phyloP scores from a whole-genome alignment of 2,797 vertebrate genomes.

The Sebastes jordani region DNA sequence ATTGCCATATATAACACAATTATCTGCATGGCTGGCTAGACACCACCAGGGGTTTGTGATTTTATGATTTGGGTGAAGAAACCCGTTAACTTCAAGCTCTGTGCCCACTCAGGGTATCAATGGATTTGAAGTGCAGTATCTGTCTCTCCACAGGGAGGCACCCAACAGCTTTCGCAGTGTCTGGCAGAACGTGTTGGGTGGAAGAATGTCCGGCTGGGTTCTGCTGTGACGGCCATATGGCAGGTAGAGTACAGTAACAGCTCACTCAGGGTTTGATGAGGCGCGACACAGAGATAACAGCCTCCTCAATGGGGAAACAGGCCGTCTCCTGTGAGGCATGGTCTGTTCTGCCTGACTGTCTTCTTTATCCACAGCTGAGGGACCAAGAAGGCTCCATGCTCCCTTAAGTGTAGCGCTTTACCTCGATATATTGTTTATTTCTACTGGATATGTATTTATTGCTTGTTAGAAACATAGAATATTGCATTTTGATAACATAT shows the following conservation, averaged over 20 bases:
- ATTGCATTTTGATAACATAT: background rate
- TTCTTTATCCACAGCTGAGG: constrained; percentile 48
- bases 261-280: constrained; percentile 75
- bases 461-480: background rate
- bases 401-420: background rate
- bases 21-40: background rate
- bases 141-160: constrained; percentile 82
- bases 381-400: constrained; percentile 8
- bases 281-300: constrained; percentile 70
- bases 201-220: constrained; percentile 75
- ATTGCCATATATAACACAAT: background rate
- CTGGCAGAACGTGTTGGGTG: constrained; percentile 74
- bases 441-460: background rate
- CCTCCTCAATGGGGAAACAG: constrained; percentile 62
- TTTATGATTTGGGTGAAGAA: background rate
- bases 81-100: background rate
- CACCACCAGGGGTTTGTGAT: background rate
- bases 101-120: background rate
- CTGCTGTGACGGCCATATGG: constrained; percentile 81
- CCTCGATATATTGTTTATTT: background rate
- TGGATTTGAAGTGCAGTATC: constrained; percentile 34
- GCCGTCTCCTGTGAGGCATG: constrained; percentile 55
- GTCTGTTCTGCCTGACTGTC: constrained; percentile 63
- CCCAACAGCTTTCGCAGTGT: constrained; percentile 81
- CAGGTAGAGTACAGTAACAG: constrained; percentile 80